Evolutionary conservation across 2,113 vertebrate genomes (phyloP).

Genomic region (Pungitius pungitius): DNA sequence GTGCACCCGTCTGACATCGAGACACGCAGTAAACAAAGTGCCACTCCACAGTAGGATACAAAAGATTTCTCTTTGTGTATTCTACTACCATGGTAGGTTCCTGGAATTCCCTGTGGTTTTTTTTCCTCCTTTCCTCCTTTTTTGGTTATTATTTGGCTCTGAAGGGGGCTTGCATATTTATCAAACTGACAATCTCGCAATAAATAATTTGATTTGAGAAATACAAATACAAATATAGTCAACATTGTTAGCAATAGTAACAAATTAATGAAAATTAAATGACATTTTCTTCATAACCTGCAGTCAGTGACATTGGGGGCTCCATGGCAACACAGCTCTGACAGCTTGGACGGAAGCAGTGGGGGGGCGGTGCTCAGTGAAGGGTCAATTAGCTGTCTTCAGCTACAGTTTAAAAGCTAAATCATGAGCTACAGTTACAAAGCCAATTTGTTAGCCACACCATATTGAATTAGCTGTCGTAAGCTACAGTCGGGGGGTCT

Average conservation of each 20-base stretch:
- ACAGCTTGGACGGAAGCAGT: not conserved
- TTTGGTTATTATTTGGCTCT: not conserved
- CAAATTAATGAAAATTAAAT: not conserved
- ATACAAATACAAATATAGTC: not conserved
- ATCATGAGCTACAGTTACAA: not conserved
- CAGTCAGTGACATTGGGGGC: not conserved
- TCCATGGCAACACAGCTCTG: not conserved
- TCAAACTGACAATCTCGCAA: not conserved
- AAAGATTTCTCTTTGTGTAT: not conserved
- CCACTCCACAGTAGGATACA: not conserved
- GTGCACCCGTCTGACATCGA: conserved; percentile 47
- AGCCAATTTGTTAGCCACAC: not conserved
- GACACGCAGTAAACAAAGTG: conserved; percentile 34
- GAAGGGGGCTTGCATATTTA: not conserved
- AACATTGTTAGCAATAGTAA: not conserved
- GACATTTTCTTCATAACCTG: not conserved
- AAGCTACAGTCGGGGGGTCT: not conserved
- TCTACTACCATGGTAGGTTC: too few relatives aligned
- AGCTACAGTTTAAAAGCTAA: not conserved
- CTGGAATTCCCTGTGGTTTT: not conserved
- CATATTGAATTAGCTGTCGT: not conserved
- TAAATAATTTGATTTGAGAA: not conserved
- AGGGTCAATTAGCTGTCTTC: not conserved
- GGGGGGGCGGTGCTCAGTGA: not conserved
- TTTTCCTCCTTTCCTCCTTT: not conserved